Percentiles rank a stretch among this genome's conserved stretches.
These are phyloP conservation scores for Polypedilum pembai DNA, from an alignment of 1,140 invertebrate genomes.

Conservation along the genomic window DNA sequence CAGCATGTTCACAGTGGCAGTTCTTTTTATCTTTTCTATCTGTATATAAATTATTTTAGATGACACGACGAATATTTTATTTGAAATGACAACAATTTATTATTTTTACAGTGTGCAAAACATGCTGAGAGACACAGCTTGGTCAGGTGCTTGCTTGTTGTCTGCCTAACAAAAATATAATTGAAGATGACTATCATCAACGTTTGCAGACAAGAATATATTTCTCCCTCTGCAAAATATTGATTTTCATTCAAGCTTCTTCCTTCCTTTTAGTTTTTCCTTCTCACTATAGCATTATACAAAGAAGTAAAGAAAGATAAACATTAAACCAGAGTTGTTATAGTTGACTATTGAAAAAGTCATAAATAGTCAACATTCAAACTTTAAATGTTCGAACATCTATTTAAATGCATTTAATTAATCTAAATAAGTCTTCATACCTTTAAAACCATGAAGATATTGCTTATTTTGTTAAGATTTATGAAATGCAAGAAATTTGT, in stretches of 20 bases:
- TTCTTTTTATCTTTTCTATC: not conserved
- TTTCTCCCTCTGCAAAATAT: conserved; percentile 3
- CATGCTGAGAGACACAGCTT: not conserved
- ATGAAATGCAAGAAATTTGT: no score
- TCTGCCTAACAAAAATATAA: not conserved
- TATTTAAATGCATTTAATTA: no score
- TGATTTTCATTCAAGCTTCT: not conserved
- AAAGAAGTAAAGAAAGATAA: not conserved
- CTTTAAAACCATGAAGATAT: no score
- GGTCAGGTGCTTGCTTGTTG: conserved; percentile 22
- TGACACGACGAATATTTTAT: not conserved
- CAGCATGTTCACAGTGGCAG: no score
- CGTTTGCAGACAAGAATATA: not conserved
- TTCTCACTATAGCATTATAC: not conserved
- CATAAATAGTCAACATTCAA: no score
- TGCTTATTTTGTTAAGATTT: no score
- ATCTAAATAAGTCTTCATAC: no score
- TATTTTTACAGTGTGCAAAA: not conserved
- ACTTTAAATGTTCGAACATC: no score
- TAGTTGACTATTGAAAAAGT: no score
- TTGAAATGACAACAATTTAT: not conserved
- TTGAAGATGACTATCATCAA: conserved; percentile 4
- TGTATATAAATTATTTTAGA: not conserved
- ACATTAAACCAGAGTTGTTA: not conserved
- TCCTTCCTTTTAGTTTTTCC: not conserved